Evolutionary conservation across 2,888 invertebrate genomes (phyloP).

Genomic region (Patella depressa): DNA sequence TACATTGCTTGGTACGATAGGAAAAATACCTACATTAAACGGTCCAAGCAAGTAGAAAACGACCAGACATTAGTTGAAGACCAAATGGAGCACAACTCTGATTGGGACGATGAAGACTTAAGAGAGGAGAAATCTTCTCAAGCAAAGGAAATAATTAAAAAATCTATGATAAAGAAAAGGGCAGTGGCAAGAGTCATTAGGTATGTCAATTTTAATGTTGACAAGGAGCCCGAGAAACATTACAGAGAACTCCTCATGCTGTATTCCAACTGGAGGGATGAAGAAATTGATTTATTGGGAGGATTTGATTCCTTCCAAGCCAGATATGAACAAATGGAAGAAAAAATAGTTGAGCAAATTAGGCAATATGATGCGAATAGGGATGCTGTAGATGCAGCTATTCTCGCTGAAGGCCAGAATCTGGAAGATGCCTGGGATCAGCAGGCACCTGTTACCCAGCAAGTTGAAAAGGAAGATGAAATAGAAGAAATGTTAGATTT

Average conservation of each 20-base stretch:
- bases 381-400: conserved; percentile 30
- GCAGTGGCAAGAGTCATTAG: conserved; percentile 29
- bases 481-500: not conserved
- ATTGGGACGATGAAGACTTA: too few relatives aligned
- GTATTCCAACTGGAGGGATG: conserved; percentile 53
- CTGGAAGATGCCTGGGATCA: conserved; percentile 33
- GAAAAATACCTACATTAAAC: not conserved
- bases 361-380: conserved; percentile 31
- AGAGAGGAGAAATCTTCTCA: conserved; percentile 19
- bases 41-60: too few relatives aligned
- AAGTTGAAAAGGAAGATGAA: not conserved
- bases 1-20: conserved; percentile 33
- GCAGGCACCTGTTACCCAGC: conserved; percentile 22
- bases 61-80: too few relatives aligned
- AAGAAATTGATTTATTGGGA: conserved; percentile 34
- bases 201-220: conserved; percentile 39
- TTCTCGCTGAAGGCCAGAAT: conserved; percentile 26
- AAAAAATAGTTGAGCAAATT: conserved; percentile 22
- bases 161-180: conserved; percentile 16
- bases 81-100: too few relatives aligned
- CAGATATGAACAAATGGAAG: conserved; percentile 8
- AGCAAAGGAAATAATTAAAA: conserved; percentile 18
- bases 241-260: conserved; percentile 52
- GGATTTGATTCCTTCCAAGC: not conserved
- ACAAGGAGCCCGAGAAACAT: conserved; percentile 47